Percentiles rank a stretch among this genome's conserved stretches.
These are phyloP conservation scores for Enteromius trimaculatus DNA, from an alignment of 2,797 vertebrate genomes.

Conservation along the genomic window DNA sequence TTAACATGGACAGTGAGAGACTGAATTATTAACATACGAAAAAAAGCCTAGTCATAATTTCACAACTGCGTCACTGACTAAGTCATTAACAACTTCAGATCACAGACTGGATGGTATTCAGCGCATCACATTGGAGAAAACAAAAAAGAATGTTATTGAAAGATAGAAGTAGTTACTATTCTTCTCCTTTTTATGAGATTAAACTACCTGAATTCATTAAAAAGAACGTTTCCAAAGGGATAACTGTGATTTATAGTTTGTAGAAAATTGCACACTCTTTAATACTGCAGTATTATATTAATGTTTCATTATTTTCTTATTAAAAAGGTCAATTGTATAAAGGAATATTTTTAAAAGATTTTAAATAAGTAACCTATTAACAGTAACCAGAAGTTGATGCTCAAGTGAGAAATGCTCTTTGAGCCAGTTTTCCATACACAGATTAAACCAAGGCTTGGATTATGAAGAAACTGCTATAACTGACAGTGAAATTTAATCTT, in stretches of 20 bases:
- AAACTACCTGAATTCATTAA: not conserved
- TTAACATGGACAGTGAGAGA: not conserved
- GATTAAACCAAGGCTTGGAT: slow-evolving; percentile 2
- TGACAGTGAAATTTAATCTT: slow-evolving; percentile 20
- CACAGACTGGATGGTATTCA: not conserved
- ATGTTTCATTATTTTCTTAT: not conserved
- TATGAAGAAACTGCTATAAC: not conserved
- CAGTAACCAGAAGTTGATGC: slow-evolving; percentile 6
- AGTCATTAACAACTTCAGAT: not conserved
- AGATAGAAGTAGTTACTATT: not conserved
- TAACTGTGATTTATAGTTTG: not conserved
- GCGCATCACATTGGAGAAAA: not conserved
- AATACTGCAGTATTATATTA: too few species aligned
- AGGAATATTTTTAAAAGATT: not conserved
- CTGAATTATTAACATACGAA: not conserved
- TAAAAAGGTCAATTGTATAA: not conserved
- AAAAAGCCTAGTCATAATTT: not conserved
- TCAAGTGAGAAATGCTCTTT: not conserved
- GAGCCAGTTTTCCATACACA: not conserved
- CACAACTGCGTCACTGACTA: not conserved
- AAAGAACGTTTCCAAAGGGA: not conserved
- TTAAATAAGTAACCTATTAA: not conserved
- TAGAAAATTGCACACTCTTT: not conserved
- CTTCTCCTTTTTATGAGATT: not conserved
- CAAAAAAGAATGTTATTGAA: not conserved